Conservation (phyloP, 1,140 invertebrate species). For the Leguminivora glycinivorella region DNA sequence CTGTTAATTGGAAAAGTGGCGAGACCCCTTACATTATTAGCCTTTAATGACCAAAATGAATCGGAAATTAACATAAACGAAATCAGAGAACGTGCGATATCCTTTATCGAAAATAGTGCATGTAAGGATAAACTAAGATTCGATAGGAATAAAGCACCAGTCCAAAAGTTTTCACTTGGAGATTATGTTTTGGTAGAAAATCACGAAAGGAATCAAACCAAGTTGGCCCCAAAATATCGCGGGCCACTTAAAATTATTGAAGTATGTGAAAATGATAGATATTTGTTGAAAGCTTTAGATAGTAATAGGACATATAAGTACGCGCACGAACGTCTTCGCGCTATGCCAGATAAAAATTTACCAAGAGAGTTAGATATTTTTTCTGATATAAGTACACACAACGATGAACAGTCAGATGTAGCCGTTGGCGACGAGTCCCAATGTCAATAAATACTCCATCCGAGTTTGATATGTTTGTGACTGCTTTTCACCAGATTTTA, state of each 20-base stretch:
- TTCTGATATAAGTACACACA: too few species aligned
- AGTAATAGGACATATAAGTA: slow-evolving; percentile 34
- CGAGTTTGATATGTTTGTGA: too few species aligned
- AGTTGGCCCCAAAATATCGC: slow-evolving; percentile 42
- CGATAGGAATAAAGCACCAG: slow-evolving; percentile 42
- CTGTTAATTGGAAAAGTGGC: slow-evolving; percentile 44
- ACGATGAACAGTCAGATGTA: too few species aligned
- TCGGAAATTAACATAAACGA: background rate
- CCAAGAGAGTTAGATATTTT: too few species aligned
- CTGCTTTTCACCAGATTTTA: too few species aligned
- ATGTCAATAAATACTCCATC: too few species aligned
- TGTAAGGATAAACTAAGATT: slow-evolving; percentile 44
- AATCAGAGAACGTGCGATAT: slow-evolving; percentile 33
- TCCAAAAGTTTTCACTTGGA: slow-evolving; percentile 39
- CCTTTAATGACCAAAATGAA: slow-evolving; percentile 24
- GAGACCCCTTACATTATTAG: slow-evolving; percentile 42
- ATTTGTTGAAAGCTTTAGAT: slow-evolving; percentile 31
- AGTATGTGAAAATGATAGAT: slow-evolving; percentile 36
- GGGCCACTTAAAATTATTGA: slow-evolving; percentile 40
- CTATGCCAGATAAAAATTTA: too few species aligned
- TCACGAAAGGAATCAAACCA: slow-evolving; percentile 44
- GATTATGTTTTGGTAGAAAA: slow-evolving; percentile 45
- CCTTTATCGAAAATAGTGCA: too few species aligned
- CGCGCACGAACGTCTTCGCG: too few species aligned
- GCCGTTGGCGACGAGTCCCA: too few species aligned